Evolutionary conservation across 2,797 vertebrate genomes (phyloP).

Genomic region (Gambusia yucatana): DNA sequence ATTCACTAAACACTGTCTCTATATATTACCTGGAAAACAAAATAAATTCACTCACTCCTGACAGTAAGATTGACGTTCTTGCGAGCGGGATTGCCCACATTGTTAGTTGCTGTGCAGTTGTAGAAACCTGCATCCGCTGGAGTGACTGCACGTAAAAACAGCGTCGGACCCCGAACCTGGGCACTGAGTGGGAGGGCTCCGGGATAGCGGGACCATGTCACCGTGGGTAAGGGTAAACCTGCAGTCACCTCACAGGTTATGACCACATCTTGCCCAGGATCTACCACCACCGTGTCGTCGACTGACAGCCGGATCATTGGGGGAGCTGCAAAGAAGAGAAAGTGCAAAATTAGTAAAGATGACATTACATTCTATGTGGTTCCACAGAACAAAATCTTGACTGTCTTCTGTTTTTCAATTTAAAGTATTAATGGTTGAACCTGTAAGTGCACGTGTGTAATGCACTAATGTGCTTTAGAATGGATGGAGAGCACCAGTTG

Average conservation of each 20-base stretch:
- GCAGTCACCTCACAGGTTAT: conserved; percentile 88
- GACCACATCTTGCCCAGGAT: conserved; percentile 90
- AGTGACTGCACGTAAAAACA: conserved; percentile 86
- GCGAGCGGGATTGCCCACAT: conserved; percentile 95
- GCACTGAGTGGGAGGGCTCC: conserved; percentile 86
- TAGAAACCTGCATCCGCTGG: conserved; percentile 90
- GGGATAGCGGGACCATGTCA: conserved; percentile 91
- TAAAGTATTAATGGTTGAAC: not conserved
- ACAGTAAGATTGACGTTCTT: conserved; percentile 92
- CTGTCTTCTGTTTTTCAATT: not conserved
- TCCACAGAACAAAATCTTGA: not conserved
- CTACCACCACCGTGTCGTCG: conserved; percentile 94
- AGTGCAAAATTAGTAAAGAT: conserved; percentile 2
- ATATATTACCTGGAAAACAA: not conserved
- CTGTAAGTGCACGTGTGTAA: not conserved
- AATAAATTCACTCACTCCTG: conserved; percentile 82
- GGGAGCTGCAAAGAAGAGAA: conserved; percentile 79
- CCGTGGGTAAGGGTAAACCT: conserved; percentile 88
- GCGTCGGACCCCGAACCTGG: conserved; percentile 82
- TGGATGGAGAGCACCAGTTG: not conserved
- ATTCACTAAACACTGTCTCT: not conserved
- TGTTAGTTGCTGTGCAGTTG: conserved; percentile 96
- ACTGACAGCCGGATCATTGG: conserved; percentile 92
- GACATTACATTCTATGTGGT: not conserved
- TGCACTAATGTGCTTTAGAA: no score